Evolutionary conservation across 1,140 invertebrate species (phyloP).

Genomic region (Nasonia longicornis): DNA sequence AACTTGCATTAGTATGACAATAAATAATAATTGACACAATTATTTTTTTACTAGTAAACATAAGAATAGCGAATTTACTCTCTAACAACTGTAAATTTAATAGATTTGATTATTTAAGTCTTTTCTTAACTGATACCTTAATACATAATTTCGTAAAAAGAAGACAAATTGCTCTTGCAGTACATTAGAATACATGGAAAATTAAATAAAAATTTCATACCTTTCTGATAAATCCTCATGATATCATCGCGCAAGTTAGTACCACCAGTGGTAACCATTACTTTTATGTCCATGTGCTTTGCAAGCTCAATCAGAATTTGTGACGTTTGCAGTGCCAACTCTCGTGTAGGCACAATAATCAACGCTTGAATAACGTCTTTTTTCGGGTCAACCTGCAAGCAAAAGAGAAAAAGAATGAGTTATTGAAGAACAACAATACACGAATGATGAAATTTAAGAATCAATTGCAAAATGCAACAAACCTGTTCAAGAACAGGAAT

Average conservation of each 20-base stretch:
- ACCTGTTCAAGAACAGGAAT: slow-evolving; percentile 95
- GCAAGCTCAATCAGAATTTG: slow-evolving; percentile 99
- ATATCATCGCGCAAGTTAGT: slow-evolving; percentile 99
- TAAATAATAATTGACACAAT: background rate
- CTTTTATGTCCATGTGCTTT: slow-evolving; percentile 94
- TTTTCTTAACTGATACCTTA: too few relatives aligned
- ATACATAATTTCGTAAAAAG: too few relatives aligned
- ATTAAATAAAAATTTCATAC: slow-evolving; percentile 63
- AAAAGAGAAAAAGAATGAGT: slow-evolving; percentile 20
- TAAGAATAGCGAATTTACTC: too few relatives aligned
- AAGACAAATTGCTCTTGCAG: too few relatives aligned
- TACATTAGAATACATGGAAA: background rate
- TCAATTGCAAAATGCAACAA: slow-evolving; percentile 39
- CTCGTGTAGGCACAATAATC: slow-evolving; percentile 98
- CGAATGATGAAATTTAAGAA: background rate
- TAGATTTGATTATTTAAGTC: too few relatives aligned
- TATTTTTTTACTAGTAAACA: too few relatives aligned
- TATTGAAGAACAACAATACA: background rate
- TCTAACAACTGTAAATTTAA: too few relatives aligned
- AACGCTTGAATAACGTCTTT: slow-evolving; percentile 96
- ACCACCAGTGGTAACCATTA: slow-evolving; percentile 99
- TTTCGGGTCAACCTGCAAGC: slow-evolving; percentile 83
- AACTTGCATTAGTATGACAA: slow-evolving; percentile 29
- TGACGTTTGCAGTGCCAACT: slow-evolving; percentile 98
- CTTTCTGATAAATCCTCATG: slow-evolving; percentile 98